phyloP scores from a whole-genome alignment of 2,797 vertebrate species.

The Manis crassicaudata region DNA sequence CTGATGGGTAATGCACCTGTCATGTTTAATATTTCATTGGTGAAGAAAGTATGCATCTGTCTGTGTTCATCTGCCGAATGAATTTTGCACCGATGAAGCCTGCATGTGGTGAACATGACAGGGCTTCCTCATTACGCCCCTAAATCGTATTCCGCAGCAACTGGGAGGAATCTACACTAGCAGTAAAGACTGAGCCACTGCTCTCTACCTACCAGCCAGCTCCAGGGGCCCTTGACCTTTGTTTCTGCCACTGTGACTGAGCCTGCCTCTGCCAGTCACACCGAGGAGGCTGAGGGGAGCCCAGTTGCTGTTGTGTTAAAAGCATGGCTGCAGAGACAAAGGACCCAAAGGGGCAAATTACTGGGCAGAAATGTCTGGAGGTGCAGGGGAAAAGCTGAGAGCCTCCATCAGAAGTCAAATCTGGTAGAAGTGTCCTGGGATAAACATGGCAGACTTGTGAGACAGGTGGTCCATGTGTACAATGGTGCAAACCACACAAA shows the following conservation, averaged over 20 bases:
- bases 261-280: not conserved
- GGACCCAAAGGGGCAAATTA: not conserved
- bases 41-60: conserved; percentile 42
- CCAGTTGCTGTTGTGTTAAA: not conserved
- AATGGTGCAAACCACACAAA: not conserved
- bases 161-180: not conserved
- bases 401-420: not conserved
- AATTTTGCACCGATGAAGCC: conserved; percentile 31
- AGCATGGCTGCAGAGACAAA: not conserved
- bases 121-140: not conserved
- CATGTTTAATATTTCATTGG: conserved; percentile 70
- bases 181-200: not conserved
- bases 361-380: not conserved
- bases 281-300: not conserved
- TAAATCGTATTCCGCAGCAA: not conserved
- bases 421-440: not conserved
- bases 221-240: not conserved
- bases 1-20: conserved; percentile 59
- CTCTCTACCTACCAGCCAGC: not conserved
- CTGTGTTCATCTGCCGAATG: conserved; percentile 56
- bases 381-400: not conserved
- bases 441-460: not conserved
- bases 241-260: not conserved
- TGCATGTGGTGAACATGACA: not conserved
- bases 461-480: not conserved